Percentiles rank a stretch among this genome's conserved stretches.
Conservation (phyloP, 92 coral and sea anemone genomes). For the Heliopora coerulea region DNA sequence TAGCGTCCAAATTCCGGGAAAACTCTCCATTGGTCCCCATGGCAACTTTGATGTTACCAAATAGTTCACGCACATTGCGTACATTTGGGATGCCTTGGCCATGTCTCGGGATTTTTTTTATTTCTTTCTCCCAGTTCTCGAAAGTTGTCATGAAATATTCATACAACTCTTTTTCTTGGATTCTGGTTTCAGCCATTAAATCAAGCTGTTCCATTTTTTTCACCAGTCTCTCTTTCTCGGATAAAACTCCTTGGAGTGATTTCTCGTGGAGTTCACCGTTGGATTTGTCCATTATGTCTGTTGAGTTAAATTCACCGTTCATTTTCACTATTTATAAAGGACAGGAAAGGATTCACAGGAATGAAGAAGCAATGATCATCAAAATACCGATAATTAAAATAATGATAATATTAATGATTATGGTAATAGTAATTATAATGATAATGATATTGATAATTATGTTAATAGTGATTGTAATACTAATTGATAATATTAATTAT, state of each 20-base stretch:
- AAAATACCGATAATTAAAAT: too few species aligned
- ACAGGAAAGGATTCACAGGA: neutral
- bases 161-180: conserved; percentile 79
- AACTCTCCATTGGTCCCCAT: conserved; percentile 88
- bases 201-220: conserved; percentile 70
- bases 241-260: conserved; percentile 63
- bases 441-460: too few species aligned
- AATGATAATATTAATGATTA: too few species aligned
- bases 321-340: neutral
- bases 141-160: conserved; percentile 72
- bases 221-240: conserved; percentile 61
- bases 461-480: too few species aligned
- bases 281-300: conserved; percentile 55
- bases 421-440: too few species aligned
- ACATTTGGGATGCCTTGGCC: conserved; percentile 97
- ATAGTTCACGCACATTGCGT: conserved; percentile 75
- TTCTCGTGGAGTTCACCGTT: conserved; percentile 51
- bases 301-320: neutral
- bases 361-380: too few species aligned
- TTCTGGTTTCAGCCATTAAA: conserved; percentile 72
- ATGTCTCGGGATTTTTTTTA: conserved; percentile 79
- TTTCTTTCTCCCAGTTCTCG: conserved; percentile 83
- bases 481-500: too few species aligned
- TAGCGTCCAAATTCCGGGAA: conserved; percentile 76
- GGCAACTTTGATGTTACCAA: conserved; percentile 68